Conservation (phyloP, 2,797 vertebrate species). For the Alfaro cultratus region DNA sequence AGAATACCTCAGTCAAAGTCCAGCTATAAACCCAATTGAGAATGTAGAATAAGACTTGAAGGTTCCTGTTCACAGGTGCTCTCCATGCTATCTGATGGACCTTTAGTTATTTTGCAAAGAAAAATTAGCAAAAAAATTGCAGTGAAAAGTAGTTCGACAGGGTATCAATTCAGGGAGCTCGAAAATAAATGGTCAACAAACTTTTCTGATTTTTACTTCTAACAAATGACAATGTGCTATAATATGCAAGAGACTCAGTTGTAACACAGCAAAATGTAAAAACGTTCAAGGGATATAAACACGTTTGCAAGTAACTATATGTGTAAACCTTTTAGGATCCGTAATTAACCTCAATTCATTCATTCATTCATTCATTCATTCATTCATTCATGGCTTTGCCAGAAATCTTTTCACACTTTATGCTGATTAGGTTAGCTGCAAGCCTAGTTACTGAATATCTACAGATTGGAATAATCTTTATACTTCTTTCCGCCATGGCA, state of each 20-base stretch:
- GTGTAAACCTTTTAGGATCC: background rate
- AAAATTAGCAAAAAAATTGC: background rate
- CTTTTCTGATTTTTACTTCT: background rate
- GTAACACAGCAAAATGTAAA: background rate
- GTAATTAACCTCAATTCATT: background rate
- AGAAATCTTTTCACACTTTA: background rate
- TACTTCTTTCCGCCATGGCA: background rate
- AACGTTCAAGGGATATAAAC: background rate
- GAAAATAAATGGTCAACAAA: background rate
- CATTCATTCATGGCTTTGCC: background rate
- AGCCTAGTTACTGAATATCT: background rate
- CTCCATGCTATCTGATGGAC: background rate
- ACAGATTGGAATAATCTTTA: slow-evolving; percentile 3
- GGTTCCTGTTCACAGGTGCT: background rate
- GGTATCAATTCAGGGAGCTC: background rate
- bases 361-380: background rate
- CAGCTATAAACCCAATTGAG: background rate
- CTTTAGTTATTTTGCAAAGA: background rate
- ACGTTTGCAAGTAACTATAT: background rate
- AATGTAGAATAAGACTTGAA: background rate
- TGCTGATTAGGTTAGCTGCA: background rate
- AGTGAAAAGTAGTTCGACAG: background rate
- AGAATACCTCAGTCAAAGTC: background rate
- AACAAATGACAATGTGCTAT: background rate
- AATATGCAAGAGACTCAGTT: background rate